Evolutionary conservation across 2,888 invertebrate genomes (phyloP), one percentile per base, ranked within the genome.

Genomic region (Lepidochrysops patricia): DNA sequence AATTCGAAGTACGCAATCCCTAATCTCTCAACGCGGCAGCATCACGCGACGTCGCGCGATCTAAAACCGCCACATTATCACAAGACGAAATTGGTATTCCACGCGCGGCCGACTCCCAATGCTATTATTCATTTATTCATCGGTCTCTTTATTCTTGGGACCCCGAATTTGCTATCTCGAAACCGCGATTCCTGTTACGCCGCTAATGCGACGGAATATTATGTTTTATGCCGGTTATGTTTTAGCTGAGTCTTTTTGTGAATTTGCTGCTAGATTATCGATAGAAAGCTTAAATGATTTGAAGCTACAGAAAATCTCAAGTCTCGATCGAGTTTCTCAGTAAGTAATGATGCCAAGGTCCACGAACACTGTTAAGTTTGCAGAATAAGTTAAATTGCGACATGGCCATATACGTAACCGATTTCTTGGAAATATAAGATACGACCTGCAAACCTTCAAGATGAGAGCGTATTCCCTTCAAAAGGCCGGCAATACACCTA

Each of bases 111-210:
- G 75, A 74, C 75, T 74, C 79, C 76, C 75, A 79, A 79, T 77
- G 80, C 75, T 75, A 85, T 86, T 85, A 83, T 82, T 86, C 86
- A 86, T 86, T 86, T 86, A 85, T 84, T 84, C 85, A 86, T 84
- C 77, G 79, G 73, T 74, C 74, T 77, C 75, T 49, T 72, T 79
- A 76, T 79, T 76, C 79, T 75, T 73, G 75, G 71, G 70, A 70
- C 71, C 71, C 61, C 67, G 67, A 70, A 66, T 69, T 69, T 67
- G 65, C 66, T 68, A 65, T 67, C 65, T 70, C 54, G 57, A 58
- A 58, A 60, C 57, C 49, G 32, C 35, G 60, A 57, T 56, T 29
- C 57, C 13, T 56, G 61, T 52, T 27, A 27, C 15, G 27, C 27
- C 15, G 29, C 19, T 29, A 54, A 29, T 9, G 27, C 29, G 54